These are phyloP conservation scores for Periplaneta americana DNA, from an alignment of 1,140 invertebrate species.

Conservation along the genomic window DNA sequence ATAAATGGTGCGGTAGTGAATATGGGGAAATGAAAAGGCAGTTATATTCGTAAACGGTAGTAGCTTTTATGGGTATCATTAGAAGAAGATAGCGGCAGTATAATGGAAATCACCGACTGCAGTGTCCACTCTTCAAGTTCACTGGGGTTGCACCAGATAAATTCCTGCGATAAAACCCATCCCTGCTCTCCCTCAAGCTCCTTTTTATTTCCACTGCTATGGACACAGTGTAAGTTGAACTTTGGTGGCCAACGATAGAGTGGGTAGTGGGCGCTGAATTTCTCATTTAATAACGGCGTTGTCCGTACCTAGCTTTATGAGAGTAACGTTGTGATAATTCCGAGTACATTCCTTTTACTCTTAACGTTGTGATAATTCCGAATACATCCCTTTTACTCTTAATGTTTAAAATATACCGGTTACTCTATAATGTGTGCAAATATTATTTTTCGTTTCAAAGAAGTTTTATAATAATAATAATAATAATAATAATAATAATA, in stretches of 20 bases:
- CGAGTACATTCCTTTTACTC: no score
- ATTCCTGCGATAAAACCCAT: not conserved
- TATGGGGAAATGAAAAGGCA: not conserved
- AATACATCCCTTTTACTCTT: no score
- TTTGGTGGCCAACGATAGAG: not conserved
- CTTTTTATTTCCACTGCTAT: not conserved
- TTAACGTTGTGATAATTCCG: not conserved
- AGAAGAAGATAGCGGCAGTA: not conserved
- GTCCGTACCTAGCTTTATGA: not conserved
- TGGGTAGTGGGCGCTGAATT: no score
- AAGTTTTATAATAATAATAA: no score
- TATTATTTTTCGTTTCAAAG: no score
- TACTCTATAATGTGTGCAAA: no score
- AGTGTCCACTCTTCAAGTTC: not conserved
- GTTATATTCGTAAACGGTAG: not conserved
- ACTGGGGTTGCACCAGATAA: not conserved
- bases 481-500: no score
- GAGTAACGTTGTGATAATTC: not conserved
- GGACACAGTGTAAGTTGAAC: not conserved
- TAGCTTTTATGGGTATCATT: not conserved
- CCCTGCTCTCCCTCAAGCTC: not conserved
- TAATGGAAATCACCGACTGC: not conserved
- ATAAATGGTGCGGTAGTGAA: not conserved
- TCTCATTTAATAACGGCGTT: not conserved
- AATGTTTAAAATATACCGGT: not conserved